These are phyloP conservation scores for Pachymerium ferrugineum DNA, from an alignment of 2,888 invertebrate genomes.

Conservation along the genomic window DNA sequence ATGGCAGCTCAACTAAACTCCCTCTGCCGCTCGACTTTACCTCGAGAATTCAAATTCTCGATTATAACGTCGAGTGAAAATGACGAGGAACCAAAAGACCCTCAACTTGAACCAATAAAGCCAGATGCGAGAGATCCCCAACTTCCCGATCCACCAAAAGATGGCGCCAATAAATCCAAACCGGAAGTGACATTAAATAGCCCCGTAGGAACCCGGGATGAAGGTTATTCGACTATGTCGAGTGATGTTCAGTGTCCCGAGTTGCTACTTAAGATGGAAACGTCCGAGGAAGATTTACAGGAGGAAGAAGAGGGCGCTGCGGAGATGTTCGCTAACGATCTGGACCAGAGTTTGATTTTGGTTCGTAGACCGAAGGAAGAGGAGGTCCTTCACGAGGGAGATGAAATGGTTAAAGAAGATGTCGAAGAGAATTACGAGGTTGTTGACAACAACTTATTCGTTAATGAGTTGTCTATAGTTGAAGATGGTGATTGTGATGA, in stretches of 20 bases:
- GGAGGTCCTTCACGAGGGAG: background rate
- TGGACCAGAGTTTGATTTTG: slow-evolving; percentile 28
- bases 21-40: background rate
- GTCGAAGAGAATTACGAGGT: background rate
- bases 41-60: background rate
- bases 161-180: too few relatives aligned
- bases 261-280: background rate
- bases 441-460: background rate
- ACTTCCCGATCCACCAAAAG: too few relatives aligned
- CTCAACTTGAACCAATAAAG: background rate
- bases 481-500: slow-evolving; percentile 37
- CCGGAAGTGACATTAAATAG: background rate
- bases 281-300: background rate
- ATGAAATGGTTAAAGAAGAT: background rate
- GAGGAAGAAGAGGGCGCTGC: slow-evolving; percentile 4
- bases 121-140: background rate
- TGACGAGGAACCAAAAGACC: background rate
- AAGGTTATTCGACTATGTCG: slow-evolving; percentile 78
- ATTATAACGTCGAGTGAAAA: background rate
- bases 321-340: background rate
- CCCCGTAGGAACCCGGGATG: slow-evolving; percentile 56
- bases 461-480: slow-evolving; percentile 10
- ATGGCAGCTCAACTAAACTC: background rate
- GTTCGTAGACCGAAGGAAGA: background rate
- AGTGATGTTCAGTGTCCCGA: slow-evolving; percentile 56